phyloP scores from a whole-genome alignment of 2,888 invertebrate genomes.

The Ganaspis brasiliensis region DNA sequence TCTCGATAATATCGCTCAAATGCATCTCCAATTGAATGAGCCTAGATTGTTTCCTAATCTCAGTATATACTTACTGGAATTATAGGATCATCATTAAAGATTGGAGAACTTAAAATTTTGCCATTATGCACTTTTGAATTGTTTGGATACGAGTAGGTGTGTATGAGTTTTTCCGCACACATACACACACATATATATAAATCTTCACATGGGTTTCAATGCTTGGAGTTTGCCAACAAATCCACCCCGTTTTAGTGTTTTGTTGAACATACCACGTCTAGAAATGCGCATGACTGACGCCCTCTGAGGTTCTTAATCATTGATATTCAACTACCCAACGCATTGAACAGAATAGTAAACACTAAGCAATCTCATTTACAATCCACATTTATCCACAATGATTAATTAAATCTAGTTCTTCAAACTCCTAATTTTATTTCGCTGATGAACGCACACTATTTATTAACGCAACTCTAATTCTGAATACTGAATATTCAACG shows the following conservation, averaged over 20 bases:
- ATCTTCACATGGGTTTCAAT: conserved; percentile 42
- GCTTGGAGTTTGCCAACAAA: conserved; percentile 28
- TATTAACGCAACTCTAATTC: no score
- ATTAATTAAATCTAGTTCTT: neutral
- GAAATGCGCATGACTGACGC: conserved; percentile 55
- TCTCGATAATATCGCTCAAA: no score
- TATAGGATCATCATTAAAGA: no score
- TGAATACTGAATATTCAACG: no score
- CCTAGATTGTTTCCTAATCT: no score
- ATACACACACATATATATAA: neutral
- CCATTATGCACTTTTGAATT: no score
- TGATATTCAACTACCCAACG: conserved; percentile 61
- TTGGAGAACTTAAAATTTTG: no score
- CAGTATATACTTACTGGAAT: no score
- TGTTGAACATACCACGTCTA: neutral
- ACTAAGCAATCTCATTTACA: conserved; percentile 51
- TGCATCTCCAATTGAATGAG: no score
- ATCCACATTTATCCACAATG: neutral
- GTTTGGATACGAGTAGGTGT: neutral
- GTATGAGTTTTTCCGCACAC: neutral
- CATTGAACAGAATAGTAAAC: conserved; percentile 60
- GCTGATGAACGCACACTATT: neutral
- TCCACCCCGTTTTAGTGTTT: conserved; percentile 40
- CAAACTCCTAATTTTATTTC: neutral
- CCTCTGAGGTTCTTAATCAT: conserved; percentile 64